phyloP scores from a whole-genome alignment of 1,140 invertebrate genomes.

The Hermatobates lingyangjiaoensis region DNA sequence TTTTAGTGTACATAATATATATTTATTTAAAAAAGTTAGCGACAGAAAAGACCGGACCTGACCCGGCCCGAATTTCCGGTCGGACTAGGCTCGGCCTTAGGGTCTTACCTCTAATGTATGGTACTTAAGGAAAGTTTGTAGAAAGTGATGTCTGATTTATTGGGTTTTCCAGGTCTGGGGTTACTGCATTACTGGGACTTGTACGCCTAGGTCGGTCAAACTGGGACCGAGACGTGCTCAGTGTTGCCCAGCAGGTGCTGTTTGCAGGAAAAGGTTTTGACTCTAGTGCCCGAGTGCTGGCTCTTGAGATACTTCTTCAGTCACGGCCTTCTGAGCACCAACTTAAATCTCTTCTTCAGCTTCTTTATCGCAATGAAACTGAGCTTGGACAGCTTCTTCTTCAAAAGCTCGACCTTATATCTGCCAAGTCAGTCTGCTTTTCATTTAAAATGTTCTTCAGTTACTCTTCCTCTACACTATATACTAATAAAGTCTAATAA shows the following conservation, averaged over 20 bases:
- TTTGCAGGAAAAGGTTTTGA: conserved; percentile 42
- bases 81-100: too few species aligned
- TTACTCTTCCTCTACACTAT: too few species aligned
- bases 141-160: neutral
- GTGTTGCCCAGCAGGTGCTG: conserved; percentile 32
- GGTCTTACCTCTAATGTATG: too few species aligned
- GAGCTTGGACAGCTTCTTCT: conserved; percentile 47
- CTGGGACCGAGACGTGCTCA: conserved; percentile 29
- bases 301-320: conserved; percentile 53
- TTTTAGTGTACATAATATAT: too few species aligned
- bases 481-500: too few species aligned
- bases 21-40: too few species aligned
- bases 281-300: conserved; percentile 47
- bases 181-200: conserved; percentile 44
- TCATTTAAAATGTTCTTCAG: neutral
- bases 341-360: too few species aligned
- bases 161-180: conserved; percentile 23
- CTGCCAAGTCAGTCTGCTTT: conserved; percentile 24
- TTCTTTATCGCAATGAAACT: too few species aligned
- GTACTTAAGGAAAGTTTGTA: too few species aligned
- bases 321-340: too few species aligned
- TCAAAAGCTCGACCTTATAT: conserved; percentile 39
- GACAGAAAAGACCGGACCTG: too few species aligned
- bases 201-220: conserved; percentile 28
- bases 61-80: too few species aligned